Percentiles rank a stretch among this genome's conserved stretches.
Evolutionary conservation across 2,888 invertebrate genomes (phyloP).

Genomic region (Hemaris fuciformis): DNA sequence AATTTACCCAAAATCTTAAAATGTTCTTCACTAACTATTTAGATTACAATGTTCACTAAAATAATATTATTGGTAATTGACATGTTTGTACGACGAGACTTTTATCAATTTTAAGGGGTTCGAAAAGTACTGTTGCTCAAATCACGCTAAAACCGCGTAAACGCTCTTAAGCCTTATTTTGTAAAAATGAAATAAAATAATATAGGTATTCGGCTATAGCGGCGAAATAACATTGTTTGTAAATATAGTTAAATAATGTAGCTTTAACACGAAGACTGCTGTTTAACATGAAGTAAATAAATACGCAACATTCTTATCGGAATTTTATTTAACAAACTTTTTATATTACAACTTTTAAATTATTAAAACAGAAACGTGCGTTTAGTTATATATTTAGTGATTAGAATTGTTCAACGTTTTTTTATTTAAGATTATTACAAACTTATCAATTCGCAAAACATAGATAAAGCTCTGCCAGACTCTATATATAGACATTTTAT

Average conservation of each 20-base stretch:
- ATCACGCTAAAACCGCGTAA: too few relatives aligned
- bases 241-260: conserved; percentile 10
- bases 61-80: too few relatives aligned
- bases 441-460: conserved; percentile 21
- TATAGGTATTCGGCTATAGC: too few relatives aligned
- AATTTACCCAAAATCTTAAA: too few relatives aligned
- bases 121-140: too few relatives aligned
- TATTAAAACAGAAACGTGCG: conserved; percentile 58
- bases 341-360: conserved; percentile 49
- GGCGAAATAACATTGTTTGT: not conserved
- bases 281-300: conserved; percentile 54
- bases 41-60: too few relatives aligned
- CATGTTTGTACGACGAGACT: too few relatives aligned
- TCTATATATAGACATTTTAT: not conserved
- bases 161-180: too few relatives aligned
- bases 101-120: too few relatives aligned
- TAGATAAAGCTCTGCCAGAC: conserved; percentile 11
- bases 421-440: conserved; percentile 6
- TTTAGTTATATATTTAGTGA: conserved; percentile 57
- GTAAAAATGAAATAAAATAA: too few relatives aligned
- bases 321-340: conserved; percentile 74
- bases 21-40: too few relatives aligned
- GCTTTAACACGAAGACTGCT: conserved; percentile 47
- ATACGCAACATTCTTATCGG: conserved; percentile 39
- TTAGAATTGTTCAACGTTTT: conserved; percentile 17